phyloP scores from a whole-genome alignment of 2,888 invertebrate species.

The Sinhomidia bicolor region DNA sequence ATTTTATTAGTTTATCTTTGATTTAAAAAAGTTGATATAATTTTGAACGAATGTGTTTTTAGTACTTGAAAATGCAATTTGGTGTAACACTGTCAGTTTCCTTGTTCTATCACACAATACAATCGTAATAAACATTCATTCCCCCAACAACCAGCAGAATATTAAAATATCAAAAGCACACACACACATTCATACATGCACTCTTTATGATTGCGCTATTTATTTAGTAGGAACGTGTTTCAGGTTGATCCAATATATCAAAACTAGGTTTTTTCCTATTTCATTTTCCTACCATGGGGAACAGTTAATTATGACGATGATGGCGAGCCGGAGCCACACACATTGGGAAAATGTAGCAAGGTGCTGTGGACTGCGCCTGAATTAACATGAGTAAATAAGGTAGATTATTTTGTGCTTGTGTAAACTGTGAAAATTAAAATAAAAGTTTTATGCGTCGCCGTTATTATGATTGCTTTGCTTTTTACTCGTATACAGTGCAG shows the following conservation, averaged over 20 bases:
- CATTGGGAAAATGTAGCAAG: neutral
- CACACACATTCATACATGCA: neutral
- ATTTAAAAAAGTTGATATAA: conserved; percentile 21
- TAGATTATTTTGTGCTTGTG: neutral
- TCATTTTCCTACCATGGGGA: neutral
- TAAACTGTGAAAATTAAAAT: conserved; percentile 20
- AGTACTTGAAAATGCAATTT: conserved; percentile 32
- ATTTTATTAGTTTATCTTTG: conserved; percentile 37
- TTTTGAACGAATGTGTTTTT: conserved; percentile 8
- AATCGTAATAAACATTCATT: conserved; percentile 14
- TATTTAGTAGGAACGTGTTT: neutral
- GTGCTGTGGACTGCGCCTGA: neutral
- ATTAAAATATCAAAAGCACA: neutral
- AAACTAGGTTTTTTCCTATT: too few species aligned
- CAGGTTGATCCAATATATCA: conserved; percentile 9
- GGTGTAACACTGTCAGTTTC: conserved; percentile 31
- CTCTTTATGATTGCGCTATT: neutral
- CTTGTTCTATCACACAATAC: conserved; percentile 38
- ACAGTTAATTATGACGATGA: neutral
- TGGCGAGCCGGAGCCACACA: conserved; percentile 16
- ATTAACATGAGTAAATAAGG: conserved; percentile 11
- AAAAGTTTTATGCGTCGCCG: neutral
- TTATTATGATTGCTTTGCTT: neutral
- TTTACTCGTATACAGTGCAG: neutral
- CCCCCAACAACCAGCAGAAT: conserved; percentile 2